Percentiles rank a stretch among this genome's conserved stretches.
These are phyloP conservation scores for Pavo muticus DNA, from an alignment of 2,113 vertebrate genomes.

Conservation along the genomic window DNA sequence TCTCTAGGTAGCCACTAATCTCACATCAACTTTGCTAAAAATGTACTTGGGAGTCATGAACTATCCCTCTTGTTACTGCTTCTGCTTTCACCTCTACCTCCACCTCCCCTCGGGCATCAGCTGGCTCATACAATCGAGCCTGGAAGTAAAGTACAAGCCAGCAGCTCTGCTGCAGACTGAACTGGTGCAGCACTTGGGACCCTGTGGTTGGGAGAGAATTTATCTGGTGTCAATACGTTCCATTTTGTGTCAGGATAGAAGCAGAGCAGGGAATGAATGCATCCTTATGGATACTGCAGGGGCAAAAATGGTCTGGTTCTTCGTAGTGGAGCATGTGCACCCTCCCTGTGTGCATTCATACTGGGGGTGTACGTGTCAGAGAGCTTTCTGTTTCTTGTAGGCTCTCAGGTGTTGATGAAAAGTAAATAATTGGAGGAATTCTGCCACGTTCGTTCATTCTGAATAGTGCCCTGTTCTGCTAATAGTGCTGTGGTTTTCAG, in stretches of 20 bases:
- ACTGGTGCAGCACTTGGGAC: conserved; percentile 14
- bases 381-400: conserved; percentile 14
- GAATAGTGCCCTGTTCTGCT: conserved; percentile 48
- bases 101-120: conserved; percentile 23
- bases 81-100: conserved; percentile 37
- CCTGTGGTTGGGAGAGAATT: conserved; percentile 52
- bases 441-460: background rate
- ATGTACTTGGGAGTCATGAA: conserved; percentile 34
- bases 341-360: conserved; percentile 21
- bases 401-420: conserved; percentile 20
- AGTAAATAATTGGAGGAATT: conserved; percentile 44
- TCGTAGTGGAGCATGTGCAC: background rate
- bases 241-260: background rate
- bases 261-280: conserved; percentile 25
- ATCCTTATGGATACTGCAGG: conserved; percentile 5
- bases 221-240: conserved; percentile 23
- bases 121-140: background rate
- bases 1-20: background rate
- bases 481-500: background rate
- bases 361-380: background rate
- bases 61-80: background rate
- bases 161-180: conserved; percentile 23
- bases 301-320: conserved; percentile 4
- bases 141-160: background rate
- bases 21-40: conserved; percentile 32